These are phyloP conservation scores for Embidobia sp. DNA, from an alignment of 2,888 invertebrate genomes.

Conservation along the genomic window DNA sequence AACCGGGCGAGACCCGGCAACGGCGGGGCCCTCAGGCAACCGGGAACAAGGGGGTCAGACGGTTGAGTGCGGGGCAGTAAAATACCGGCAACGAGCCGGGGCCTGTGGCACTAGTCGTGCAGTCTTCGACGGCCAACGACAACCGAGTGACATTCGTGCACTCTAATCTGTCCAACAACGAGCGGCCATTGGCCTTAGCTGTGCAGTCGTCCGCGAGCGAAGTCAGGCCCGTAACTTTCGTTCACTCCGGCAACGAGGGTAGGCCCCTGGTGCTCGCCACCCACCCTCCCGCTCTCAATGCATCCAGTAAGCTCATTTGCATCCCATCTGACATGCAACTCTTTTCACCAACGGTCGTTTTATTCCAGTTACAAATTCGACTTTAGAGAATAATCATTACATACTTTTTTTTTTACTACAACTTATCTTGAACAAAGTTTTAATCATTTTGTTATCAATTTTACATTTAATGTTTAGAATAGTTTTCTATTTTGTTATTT, in stretches of 20 bases:
- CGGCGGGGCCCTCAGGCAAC: slow-evolving; percentile 77
- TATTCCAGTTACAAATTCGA: slow-evolving; percentile 2
- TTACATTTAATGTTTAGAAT: too few relatives aligned
- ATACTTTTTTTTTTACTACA: not conserved
- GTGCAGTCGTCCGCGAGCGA: slow-evolving; percentile 79
- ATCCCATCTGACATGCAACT: slow-evolving; percentile 3
- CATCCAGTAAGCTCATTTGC: slow-evolving; percentile 73
- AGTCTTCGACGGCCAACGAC: slow-evolving; percentile 79
- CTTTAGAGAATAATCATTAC: too few relatives aligned
- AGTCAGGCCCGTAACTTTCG: slow-evolving; percentile 78
- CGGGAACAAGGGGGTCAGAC: slow-evolving; percentile 76
- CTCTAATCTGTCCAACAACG: slow-evolving; percentile 78
- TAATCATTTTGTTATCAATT: too few relatives aligned
- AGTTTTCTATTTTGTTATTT: too few relatives aligned
- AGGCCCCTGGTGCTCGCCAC: slow-evolving; percentile 77
- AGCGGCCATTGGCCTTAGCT: slow-evolving; percentile 79
- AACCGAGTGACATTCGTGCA: slow-evolving; percentile 80
- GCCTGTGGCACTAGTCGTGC: slow-evolving; percentile 79
- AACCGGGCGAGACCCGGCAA: slow-evolving; percentile 79
- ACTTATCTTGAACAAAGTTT: too few relatives aligned
- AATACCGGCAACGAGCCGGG: slow-evolving; percentile 78
- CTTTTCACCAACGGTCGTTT: slow-evolving; percentile 4
- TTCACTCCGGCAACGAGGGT: slow-evolving; percentile 78
- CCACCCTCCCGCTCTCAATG: slow-evolving; percentile 78
- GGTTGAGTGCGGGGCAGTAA: slow-evolving; percentile 78